Evolutionary conservation across 2,113 vertebrate genomes (phyloP), one percentile per base, ranked within the genome.

Genomic region (Equus quagga): DNA sequence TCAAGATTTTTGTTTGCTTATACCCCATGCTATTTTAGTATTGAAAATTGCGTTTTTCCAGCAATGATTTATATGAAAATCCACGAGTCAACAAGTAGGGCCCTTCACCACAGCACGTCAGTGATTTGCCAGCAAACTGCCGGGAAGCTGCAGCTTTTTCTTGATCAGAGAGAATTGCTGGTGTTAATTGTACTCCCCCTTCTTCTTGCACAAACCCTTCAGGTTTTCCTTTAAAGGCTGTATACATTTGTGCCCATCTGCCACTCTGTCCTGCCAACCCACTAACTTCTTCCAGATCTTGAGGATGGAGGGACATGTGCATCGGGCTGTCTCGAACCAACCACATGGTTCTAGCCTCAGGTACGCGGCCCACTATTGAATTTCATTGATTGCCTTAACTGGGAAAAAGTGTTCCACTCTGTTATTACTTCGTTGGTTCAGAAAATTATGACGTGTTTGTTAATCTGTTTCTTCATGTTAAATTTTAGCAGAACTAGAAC

Each of bases 281-380:
- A 64, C 92, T 79, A 73, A 80, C 78, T 94, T 97, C 96, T 95
- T 97, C 91, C 89, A 96, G 94, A 91, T n/a, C 89, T 80, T 58
- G 82, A 97, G 88, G 84, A 1, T 92, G 78, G 96, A 79, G 83
- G 49, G 82, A 89, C 95, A 62, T 72, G 7, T 70, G 33, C 46
- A 56, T 54, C 80, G 86, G 91, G 84, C 28, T 83, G 12, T 86
- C 85, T 12, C 84, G 89, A 83, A 31, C 51, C 86, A 86, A 94
- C 14, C 0, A 17, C 83, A 46, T 26, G 60, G 80, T 91, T 78
- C 65, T 11, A 95, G 90, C 94, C 93, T 65, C 60, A n/a, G 91
- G 93, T 90, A 33, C 54, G 36, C 81, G 62, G 24, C 31, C 67
- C 49, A 28, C 60, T 54, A 62, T 28, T 60, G 36, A 91, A 95